These are phyloP conservation scores for Neotoma lepida DNA, from an alignment of 2,113 vertebrate species.

Conservation along the genomic window DNA sequence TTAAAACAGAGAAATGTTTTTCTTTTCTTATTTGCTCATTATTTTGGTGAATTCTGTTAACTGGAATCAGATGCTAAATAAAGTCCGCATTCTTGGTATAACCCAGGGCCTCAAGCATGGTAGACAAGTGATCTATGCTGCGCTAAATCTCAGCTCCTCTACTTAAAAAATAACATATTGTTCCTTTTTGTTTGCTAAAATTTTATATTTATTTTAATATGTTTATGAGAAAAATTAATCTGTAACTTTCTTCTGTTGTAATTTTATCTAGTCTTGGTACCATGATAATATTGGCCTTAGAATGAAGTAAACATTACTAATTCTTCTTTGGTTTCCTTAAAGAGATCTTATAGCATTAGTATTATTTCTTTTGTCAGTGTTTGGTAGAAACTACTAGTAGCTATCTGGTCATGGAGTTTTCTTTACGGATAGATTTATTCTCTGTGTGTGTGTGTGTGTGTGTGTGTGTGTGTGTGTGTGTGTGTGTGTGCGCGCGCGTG, in stretches of 20 bases:
- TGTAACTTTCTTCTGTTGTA: neutral
- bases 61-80: neutral
- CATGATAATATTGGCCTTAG: neutral
- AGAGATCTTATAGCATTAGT: neutral
- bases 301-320: neutral
- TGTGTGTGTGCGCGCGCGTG: neutral
- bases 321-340: slow-evolving; percentile 30
- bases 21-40: neutral
- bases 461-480: no score
- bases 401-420: neutral
- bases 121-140: neutral
- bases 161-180: neutral
- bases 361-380: neutral
- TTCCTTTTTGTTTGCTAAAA: slow-evolving; percentile 10
- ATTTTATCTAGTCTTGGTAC: neutral
- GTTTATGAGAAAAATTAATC: neutral
- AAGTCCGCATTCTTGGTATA: neutral
- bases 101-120: no score
- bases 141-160: neutral
- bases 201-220: neutral
- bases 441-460: neutral
- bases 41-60: neutral
- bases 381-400: neutral
- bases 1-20: neutral
- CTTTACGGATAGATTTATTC: neutral